Percentiles rank a stretch among this genome's conserved stretches.
Evolutionary conservation across 1,140 invertebrate genomes (phyloP).

Genomic region (Drosophila fuyamai): DNA sequence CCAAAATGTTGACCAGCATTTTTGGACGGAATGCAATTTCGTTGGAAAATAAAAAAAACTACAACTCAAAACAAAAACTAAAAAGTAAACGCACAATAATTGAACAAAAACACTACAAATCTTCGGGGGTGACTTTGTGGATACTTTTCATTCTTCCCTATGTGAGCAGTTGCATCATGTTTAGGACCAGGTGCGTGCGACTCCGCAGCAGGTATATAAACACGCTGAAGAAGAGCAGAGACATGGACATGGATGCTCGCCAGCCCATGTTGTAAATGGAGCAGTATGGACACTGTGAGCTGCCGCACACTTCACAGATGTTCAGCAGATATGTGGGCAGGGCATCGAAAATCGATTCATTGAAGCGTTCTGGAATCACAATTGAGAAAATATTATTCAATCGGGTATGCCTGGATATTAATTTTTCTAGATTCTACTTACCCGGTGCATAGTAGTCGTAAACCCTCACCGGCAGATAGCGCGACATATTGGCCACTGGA

Average conservation of each 20-base stretch:
- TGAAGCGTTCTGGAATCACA: conserved; percentile 93
- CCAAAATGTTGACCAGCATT: conserved; percentile 55
- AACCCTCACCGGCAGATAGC: conserved; percentile 94
- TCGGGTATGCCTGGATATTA: background rate
- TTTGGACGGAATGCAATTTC: conserved; percentile 79
- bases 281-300: conserved; percentile 98
- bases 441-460: conserved; percentile 99
- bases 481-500: conserved; percentile 98
- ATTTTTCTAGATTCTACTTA: conserved; percentile 84
- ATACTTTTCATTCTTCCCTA: conserved; percentile 38
- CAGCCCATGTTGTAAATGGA: conserved; percentile 92
- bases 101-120: conserved; percentile 48
- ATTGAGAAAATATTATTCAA: conserved; percentile 2
- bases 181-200: conserved; percentile 75
- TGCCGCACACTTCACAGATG: conserved; percentile 99
- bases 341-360: conserved; percentile 96
- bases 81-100: conserved; percentile 25
- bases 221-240: conserved; percentile 78
- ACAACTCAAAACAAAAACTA: conserved; percentile 49
- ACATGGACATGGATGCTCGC: conserved; percentile 74
- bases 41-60: conserved; percentile 41
- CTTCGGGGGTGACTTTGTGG: conserved; percentile 8
- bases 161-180: conserved; percentile 70
- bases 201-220: conserved; percentile 79
- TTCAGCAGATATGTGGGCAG: conserved; percentile 95